phyloP scores from a whole-genome alignment of 2,888 invertebrate species.

The Sinopyrophorus schimmeli region DNA sequence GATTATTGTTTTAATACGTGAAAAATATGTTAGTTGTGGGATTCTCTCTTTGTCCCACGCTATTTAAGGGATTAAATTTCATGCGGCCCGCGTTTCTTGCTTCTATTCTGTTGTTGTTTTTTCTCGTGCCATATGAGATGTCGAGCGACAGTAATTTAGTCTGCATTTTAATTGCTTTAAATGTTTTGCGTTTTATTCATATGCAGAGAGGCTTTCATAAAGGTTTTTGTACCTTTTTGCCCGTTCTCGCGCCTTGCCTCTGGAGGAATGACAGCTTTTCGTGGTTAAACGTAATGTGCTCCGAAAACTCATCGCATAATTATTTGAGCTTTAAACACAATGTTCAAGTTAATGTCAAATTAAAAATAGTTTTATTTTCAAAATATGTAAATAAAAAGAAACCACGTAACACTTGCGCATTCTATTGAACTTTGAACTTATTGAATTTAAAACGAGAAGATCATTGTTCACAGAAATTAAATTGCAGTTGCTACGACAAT shows the following conservation, averaged over 20 bases:
- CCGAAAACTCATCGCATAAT: slow-evolving; percentile 7
- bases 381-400: too few relatives aligned
- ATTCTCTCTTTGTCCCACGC: slow-evolving; percentile 9
- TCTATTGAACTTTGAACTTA: too few relatives aligned
- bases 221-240: slow-evolving; percentile 5
- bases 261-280: slow-evolving; percentile 10
- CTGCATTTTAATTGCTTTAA: slow-evolving; percentile 12
- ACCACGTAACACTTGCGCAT: too few relatives aligned
- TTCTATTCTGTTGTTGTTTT: slow-evolving; percentile 2
- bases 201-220: slow-evolving; percentile 3
- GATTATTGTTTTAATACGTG: slow-evolving; percentile 8
- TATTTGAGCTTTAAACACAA: slow-evolving; percentile 3
- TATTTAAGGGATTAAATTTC: slow-evolving; percentile 16
- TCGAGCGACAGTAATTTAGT: slow-evolving; percentile 9
- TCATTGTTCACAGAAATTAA: too few relatives aligned
- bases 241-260: neutral
- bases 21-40: neutral
- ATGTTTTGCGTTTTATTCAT: slow-evolving; percentile 10
- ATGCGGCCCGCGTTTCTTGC: slow-evolving; percentile 4
- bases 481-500: too few relatives aligned
- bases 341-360: slow-evolving; percentile 12
- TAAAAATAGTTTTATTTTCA: slow-evolving; percentile 11
- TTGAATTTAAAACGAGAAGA: too few relatives aligned
- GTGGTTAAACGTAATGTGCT: slow-evolving; percentile 5
- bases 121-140: slow-evolving; percentile 11